Evolutionary conservation across 1,140 invertebrate species (phyloP), one percentile per base, ranked within the genome.

Genomic region (Drosophila sproati): DNA sequence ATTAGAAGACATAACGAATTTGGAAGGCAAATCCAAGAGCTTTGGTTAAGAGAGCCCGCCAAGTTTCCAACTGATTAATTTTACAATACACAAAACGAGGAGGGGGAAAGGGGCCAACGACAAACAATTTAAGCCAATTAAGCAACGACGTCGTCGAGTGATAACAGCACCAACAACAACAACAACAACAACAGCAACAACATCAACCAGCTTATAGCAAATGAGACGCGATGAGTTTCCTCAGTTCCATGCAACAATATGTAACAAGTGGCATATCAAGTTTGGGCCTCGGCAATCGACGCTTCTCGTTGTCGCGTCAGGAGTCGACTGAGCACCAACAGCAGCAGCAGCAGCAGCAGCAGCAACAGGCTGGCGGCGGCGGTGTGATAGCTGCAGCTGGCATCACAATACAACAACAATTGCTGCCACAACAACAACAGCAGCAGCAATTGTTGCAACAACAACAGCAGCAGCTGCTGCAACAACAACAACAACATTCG

Each of bases 221-320:
- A 91, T 91, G 89, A 72, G 89, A 72, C 89, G 86, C 75, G 78
- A 97, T 97, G 96, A 97, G 96, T 94, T 97, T 97, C 93, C 95
- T 97, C 88, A 96, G 95, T 83, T 96, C 96, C 5, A 92, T 97
- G 69, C 96, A 96, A 80, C 96, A 97, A 91, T 96, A 96, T 92
- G 96, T 97, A 85, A 95, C 95, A 71, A 95, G 95, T 90, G 96
- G 96, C 80, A 96, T 97, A 63, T 96, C 96, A 7, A 96, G 95
- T 79, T 92, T 97, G 61, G 95, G 94, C 39, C 92, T 97, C n/a
- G 96, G 96, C 66, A 96, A 96, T 37, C 96, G 96, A 72, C 94
- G 96, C 72, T 96, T 95, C 80, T 96, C 95, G 2, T 94, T 96
- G 56, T 94, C 95, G n/a, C 94, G 95, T 3, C 95, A 96, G 78